These are phyloP conservation scores for Axea sp. DNA, from an alignment of 2,888 invertebrate species.

Conservation along the genomic window DNA sequence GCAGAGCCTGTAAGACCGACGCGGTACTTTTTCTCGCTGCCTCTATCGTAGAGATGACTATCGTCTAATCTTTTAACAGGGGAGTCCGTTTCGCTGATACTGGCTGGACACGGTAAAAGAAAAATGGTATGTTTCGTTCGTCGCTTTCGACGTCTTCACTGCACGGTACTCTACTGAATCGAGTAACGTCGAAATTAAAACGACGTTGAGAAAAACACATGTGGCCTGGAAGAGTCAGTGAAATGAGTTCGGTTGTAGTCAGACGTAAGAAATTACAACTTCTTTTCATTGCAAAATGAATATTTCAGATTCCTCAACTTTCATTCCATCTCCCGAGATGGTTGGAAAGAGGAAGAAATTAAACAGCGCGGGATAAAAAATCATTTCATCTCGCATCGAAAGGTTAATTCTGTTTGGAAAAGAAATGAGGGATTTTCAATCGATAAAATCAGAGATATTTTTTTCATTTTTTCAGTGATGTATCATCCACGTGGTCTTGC, in stretches of 20 bases:
- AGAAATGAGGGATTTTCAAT: too few species aligned
- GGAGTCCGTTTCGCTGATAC: conserved; percentile 51
- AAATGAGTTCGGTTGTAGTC: conserved; percentile 28
- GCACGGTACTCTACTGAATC: conserved; percentile 8
- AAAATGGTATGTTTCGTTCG: conserved; percentile 60
- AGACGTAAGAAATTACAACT: conserved; percentile 14
- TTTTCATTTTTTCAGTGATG: too few species aligned
- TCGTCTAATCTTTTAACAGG: conserved; percentile 64
- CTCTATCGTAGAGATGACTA: conserved; percentile 63
- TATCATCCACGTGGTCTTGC: too few species aligned
- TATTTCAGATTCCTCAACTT: conserved; percentile 8
- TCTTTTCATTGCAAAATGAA: conserved; percentile 6
- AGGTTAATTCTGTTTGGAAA: too few species aligned
- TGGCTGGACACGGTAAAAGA: conserved; percentile 61
- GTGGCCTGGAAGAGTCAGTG: conserved; percentile 40
- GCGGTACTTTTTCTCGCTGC: conserved; percentile 50
- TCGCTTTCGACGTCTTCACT: conserved; percentile 32
- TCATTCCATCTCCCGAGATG: neutral
- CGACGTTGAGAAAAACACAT: conserved; percentile 26
- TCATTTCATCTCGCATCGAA: too few species aligned
- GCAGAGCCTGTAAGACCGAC: conserved; percentile 24
- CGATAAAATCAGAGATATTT: too few species aligned
- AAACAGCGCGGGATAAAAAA: neutral
- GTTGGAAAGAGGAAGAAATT: neutral
- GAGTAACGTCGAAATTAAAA: conserved; percentile 38